Conservation (phyloP, 2,113 vertebrate species). For the Protomyctophum bolini region DNA sequence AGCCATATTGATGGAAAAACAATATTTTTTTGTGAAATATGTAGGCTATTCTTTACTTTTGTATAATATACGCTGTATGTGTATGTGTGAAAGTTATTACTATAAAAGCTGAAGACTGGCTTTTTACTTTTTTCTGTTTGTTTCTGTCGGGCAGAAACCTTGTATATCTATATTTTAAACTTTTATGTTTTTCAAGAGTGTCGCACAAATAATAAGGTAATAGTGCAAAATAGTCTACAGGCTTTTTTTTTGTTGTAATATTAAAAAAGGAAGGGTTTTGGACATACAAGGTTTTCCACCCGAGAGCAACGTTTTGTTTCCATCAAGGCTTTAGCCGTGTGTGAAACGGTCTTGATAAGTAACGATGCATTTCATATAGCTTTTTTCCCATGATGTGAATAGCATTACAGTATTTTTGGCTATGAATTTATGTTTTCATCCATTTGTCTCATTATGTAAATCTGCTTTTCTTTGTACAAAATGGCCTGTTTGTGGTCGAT, state of each 20-base stretch:
- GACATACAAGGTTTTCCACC: too few relatives aligned
- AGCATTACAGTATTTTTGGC: constrained; percentile 63
- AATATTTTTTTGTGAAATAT: constrained; percentile 61
- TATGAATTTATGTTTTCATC: constrained; percentile 17
- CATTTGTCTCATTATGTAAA: constrained; percentile 26
- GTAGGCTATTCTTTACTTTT: constrained; percentile 47
- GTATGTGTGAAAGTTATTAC: constrained; percentile 59
- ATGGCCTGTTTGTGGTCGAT: background rate
- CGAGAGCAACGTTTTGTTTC: too few relatives aligned
- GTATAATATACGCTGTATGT: constrained; percentile 63
- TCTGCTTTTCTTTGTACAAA: constrained; percentile 44
- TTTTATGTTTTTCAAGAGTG: too few relatives aligned
- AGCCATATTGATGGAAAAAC: constrained; percentile 72
- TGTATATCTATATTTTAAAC: too few relatives aligned
- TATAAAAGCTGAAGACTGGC: constrained; percentile 33
- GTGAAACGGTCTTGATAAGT: constrained; percentile 39
- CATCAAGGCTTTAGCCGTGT: constrained; percentile 26
- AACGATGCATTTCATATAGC: constrained; percentile 21
- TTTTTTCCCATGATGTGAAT: constrained; percentile 39
- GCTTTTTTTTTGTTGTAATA: too few relatives aligned
- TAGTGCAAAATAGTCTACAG: too few relatives aligned
- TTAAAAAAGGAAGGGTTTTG: too few relatives aligned
- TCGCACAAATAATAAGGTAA: too few relatives aligned
- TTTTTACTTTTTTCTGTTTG: constrained; percentile 2
- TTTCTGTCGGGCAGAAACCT: constrained; percentile 11